Conservation (phyloP, 2,888 invertebrate genomes). For the Periphyllus acericola region DNA sequence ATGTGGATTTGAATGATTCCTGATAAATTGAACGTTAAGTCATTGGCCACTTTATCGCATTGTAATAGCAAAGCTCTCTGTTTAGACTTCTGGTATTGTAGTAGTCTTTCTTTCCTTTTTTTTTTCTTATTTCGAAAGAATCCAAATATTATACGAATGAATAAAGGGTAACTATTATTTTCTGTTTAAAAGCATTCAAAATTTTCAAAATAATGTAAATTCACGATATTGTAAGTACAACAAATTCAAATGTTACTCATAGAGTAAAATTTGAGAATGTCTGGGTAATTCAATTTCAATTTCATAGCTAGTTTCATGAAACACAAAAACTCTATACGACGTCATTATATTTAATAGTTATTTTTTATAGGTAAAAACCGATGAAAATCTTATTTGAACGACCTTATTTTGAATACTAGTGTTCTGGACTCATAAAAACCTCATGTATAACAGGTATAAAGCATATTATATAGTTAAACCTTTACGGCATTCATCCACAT, state of each 20-base stretch:
- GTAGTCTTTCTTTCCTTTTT: not conserved
- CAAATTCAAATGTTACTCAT: not conserved
- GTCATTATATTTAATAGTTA: not conserved
- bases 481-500: too few species aligned
- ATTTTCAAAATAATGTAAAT: not conserved
- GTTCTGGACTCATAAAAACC: not conserved
- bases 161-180: not conserved
- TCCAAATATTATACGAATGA: not conserved
- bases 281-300: not conserved
- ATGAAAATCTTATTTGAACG: not conserved
- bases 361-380: not conserved
- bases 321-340: not conserved
- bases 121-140: not conserved
- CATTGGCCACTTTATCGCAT: too few species aligned
- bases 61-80: too few species aligned
- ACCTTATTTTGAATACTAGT: not conserved
- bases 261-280: not conserved
- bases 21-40: too few species aligned
- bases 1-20: too few species aligned
- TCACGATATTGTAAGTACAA: not conserved
- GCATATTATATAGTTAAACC: too few species aligned
- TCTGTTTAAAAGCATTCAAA: not conserved
- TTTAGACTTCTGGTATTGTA: too few species aligned
- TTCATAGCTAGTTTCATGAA: not conserved
- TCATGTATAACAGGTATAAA: too few species aligned